Evolutionary conservation across 2,113 vertebrate genomes (phyloP), one percentile per base, ranked within the genome.

Genomic region (Anarhynchus alexandrinus): DNA sequence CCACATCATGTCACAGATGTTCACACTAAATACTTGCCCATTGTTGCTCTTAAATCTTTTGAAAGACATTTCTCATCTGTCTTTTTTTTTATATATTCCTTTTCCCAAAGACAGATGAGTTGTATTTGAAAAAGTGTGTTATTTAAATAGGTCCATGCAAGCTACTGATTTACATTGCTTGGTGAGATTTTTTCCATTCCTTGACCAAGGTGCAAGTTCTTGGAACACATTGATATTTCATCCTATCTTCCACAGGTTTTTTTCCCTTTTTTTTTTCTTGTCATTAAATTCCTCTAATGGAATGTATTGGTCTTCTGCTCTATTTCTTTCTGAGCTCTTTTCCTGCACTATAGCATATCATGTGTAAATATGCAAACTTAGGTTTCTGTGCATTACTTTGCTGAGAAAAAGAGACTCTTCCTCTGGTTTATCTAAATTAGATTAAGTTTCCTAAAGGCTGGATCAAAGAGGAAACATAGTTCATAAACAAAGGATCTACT

Each of bases 81-180:
- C 6, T 1, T 3, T 18, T 51, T 62, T 84, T 65, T 80, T 40
- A 19, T 5, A 21, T n/a, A 22, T 19, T 4, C 0, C 3, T 81
- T 82, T 70, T 43, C 19, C 14, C 55, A 57, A 72, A 77, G 12
- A 38, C 10, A 69, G 10, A 34, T 23, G 2, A 74, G 7, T 38
- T 70, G 3, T 6, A 42, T 32, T 73, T 88, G 45, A 7, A 73
- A 69, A 81, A 47, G 3, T 7, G 2, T 51, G 52, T 65, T 59
- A 51, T 45, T 90, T 77, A 36, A 83, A 54, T 49, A 55, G 17
- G 2, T n/a, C 21, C 6, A 18, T 34, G 34, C 29, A 78, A 51
- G 61, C 14, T 72, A 43, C 49, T 66, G 27, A 80, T 80, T 88
- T 72, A 26, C 8, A 57, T 25, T 69, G 30, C 9, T 77, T 61